Evolutionary conservation across 1,140 invertebrate species (phyloP), one percentile per base, ranked within the genome.

Genomic region (Radopholus similis): DNA sequence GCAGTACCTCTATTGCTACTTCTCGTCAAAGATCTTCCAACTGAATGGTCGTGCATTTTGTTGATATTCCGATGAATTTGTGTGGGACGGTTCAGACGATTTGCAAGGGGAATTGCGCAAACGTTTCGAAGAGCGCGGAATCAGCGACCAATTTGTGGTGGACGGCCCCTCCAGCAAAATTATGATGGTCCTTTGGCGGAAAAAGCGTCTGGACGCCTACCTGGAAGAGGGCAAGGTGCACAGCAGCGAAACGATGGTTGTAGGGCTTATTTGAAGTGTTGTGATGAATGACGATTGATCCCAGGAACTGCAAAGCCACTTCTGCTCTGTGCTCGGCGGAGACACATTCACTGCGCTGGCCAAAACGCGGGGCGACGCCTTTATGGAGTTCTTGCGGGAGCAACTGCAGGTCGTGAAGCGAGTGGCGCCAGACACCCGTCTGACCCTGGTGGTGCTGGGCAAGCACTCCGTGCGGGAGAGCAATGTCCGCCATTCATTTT

Each of bases 1-100:
- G 34, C 77, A 76, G 53, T 76, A 77, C 68, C 47, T 76, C 4
- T 79, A 63, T 53, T 76, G 75, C 18, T 75, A 76, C 53, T 42
- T 76, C 44, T 76, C 53, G 38, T 42, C 32, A 8, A 66, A 40
- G 28, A 66, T 76, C 37, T 38, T 66, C 5, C 15, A 37, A 18
- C 18, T 76, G 6, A 66, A 76, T 35, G 73, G 77, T 76, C 26
- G 28, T 34, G 51, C 23, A 63, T 49, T 23, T 75, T 5, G 13
- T 3, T 62, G 11, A 15, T 54, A 18, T 18, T 21, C 28, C 21
- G 6, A 18, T 59, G 35, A 35, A n/a, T 18, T 34, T 15, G 26
- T 68, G 37, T 26, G 9, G 23, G 26, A n/a, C 21, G 21, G 18
- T 70, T 26, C 37, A 64, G 58, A 67, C 23, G 59, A 44, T 32